These are phyloP conservation scores for Perca flavescens DNA, from an alignment of 2,113 vertebrate genomes.

Conservation along the genomic window DNA sequence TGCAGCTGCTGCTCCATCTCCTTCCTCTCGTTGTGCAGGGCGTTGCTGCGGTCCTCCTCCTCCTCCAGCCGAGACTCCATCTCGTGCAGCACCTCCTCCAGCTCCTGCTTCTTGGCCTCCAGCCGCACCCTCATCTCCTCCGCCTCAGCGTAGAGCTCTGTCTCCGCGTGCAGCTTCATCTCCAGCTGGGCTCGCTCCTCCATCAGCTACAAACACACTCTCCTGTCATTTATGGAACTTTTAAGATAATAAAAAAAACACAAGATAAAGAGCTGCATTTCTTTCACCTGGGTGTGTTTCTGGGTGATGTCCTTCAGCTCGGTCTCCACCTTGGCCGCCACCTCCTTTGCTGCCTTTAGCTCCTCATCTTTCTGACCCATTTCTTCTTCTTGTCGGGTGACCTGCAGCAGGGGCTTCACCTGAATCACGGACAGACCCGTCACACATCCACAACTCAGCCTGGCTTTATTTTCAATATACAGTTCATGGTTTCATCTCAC, in stretches of 20 bases:
- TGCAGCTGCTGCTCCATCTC: constrained; percentile 94
- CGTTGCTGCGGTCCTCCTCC: constrained; percentile 90
- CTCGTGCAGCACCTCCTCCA: constrained; percentile 95
- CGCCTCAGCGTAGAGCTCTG: constrained; percentile 91
- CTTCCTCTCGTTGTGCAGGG: constrained; percentile 91
- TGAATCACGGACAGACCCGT: constrained; percentile 56
- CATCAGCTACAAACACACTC: constrained; percentile 78
- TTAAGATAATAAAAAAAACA: no score
- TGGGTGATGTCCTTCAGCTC: constrained; percentile 91
- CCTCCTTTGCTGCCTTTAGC: constrained; percentile 88
- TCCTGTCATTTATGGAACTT: not conserved
- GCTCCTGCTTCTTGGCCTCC: constrained; percentile 93
- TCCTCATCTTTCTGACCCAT: constrained; percentile 97
- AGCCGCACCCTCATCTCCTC: constrained; percentile 93
- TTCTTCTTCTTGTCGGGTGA: constrained; percentile 96
- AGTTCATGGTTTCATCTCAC: not conserved
- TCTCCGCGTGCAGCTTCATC: constrained; percentile 91
- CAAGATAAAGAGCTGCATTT: accelerated
- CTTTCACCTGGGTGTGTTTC: constrained; percentile 90
- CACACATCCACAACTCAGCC: not conserved
- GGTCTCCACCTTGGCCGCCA: constrained; percentile 87
- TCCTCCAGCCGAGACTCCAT: constrained; percentile 96
- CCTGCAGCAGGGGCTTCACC: constrained; percentile 98
- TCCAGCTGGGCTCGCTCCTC: constrained; percentile 92
- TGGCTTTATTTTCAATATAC: not conserved